Evolutionary conservation across 2,113 vertebrate genomes (phyloP).

Genomic region (Microcebus jonahi): DNA sequence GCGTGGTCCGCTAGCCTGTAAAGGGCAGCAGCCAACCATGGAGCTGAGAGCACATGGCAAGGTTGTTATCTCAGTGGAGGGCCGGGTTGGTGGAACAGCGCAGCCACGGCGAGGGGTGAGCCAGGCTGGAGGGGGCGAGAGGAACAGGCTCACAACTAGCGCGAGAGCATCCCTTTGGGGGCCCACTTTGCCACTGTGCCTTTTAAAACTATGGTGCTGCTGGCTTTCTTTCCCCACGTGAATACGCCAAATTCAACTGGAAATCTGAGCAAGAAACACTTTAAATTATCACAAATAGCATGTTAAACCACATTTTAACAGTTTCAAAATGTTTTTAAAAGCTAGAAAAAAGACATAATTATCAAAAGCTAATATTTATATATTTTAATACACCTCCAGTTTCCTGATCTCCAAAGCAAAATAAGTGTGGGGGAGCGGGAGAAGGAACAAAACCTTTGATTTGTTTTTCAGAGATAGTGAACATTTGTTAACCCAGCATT

Average conservation of each 20-base stretch:
- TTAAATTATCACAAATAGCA: background rate
- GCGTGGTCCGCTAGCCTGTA: too few relatives aligned
- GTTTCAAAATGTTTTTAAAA: slow-evolving; percentile 49
- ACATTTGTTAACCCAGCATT: slow-evolving; percentile 99
- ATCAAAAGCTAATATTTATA: slow-evolving; percentile 71
- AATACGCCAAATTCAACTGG: slow-evolving; percentile 29
- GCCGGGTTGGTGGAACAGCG: too few relatives aligned
- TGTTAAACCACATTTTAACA: slow-evolving; percentile 10
- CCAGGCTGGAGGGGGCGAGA: too few relatives aligned
- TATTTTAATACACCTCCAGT: slow-evolving; percentile 70
- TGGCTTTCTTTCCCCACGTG: slow-evolving; percentile 36
- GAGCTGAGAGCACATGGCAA: too few relatives aligned
- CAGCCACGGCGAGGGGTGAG: too few relatives aligned
- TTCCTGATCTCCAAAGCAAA: slow-evolving; percentile 69
- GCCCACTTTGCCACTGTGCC: too few relatives aligned
- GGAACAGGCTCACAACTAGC: too few relatives aligned
- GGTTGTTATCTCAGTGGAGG: too few relatives aligned
- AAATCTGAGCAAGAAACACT: slow-evolving; percentile 16
- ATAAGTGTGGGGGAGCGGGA: slow-evolving; percentile 56
- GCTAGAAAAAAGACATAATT: slow-evolving; percentile 36
- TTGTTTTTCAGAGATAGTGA: slow-evolving; percentile 95
- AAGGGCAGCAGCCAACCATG: too few relatives aligned
- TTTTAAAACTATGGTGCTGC: background rate
- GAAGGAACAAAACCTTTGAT: slow-evolving; percentile 80
- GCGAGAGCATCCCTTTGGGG: too few relatives aligned